phyloP scores from a whole-genome alignment of 2,113 vertebrate genomes.

The Leucosticte australis region DNA sequence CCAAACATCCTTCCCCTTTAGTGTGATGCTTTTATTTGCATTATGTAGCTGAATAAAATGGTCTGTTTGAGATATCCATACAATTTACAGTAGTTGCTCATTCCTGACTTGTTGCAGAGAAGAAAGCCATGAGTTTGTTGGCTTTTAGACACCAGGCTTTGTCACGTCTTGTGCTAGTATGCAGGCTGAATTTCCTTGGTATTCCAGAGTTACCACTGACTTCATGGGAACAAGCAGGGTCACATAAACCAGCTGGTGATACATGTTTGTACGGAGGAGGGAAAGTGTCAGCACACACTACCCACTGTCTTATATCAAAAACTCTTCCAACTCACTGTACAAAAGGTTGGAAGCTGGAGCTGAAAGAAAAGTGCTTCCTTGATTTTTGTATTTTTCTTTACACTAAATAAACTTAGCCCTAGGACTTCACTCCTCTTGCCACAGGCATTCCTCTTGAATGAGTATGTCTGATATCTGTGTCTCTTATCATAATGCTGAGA shows the following conservation, averaged over 20 bases:
- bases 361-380: conserved; percentile 26
- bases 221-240: conserved; percentile 26
- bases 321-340: conserved; percentile 58
- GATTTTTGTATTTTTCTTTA: conserved; percentile 36
- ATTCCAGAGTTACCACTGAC: background rate
- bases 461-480: background rate
- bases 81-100: background rate
- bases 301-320: conserved; percentile 65
- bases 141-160: background rate
- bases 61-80: background rate
- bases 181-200: conserved; percentile 17
- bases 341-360: conserved; percentile 35
- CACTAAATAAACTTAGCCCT: conserved; percentile 22
- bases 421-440: background rate
- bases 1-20: background rate
- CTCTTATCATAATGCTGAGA: conserved; percentile 4
- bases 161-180: background rate
- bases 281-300: conserved; percentile 8
- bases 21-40: background rate
- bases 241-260: conserved; percentile 60
- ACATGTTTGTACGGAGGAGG: conserved; percentile 30
- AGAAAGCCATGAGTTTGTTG: background rate
- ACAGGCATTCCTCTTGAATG: conserved; percentile 27
- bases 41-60: background rate
- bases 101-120: background rate